Evolutionary conservation across 2,797 vertebrate species (phyloP), one percentile per base, ranked within the genome.

Genomic region (Oreochromis grahami): DNA sequence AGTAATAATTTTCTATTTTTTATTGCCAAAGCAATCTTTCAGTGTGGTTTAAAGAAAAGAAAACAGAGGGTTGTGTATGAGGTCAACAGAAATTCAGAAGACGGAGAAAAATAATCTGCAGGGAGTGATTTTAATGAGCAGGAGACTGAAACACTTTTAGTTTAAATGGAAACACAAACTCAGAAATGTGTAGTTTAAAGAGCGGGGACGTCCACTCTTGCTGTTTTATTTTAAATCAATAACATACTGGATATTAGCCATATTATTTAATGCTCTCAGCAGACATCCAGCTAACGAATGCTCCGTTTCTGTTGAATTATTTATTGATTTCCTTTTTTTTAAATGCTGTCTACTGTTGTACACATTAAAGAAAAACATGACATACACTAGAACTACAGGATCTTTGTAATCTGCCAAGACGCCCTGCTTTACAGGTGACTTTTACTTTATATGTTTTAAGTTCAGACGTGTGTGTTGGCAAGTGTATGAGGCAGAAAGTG

Each of bases 401-500:
- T 51, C 52, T 84, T 82, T 87, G 58, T 77, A 45, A 82, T 86
- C 84, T 90, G 89, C 88, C 87, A 86, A 85, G 88, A 86, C 38
- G 79, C 51, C 72, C 84, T 90, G 86, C 88, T 92, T 93, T 76
- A 80, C 77, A 82, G 89, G 79, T 63, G 52, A 92, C 80, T 84
- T 86, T 88, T 77, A 81, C 70, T 90, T 84, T 74, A 56, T 78
- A 81, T 65, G 80, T 88, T 81, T 91, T 91, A 41, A 11, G 43
- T 92, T 92, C 32, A 78, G 82, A 84, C 74, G 70, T 88, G 84
- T 92, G 84, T 92, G 92, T 92, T 85, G 87, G 84, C 86, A 89
- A 86, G 83, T 90, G 88, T 93, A 91, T 38, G 89, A 95, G 95
- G 95, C 95, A 95, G 91, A 94, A 96, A 95, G 94, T 96, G 95